Percentiles rank a stretch among this genome's conserved stretches.
These are phyloP conservation scores for Rhipidura dahli DNA, from an alignment of 2,113 vertebrate species.

Conservation along the genomic window DNA sequence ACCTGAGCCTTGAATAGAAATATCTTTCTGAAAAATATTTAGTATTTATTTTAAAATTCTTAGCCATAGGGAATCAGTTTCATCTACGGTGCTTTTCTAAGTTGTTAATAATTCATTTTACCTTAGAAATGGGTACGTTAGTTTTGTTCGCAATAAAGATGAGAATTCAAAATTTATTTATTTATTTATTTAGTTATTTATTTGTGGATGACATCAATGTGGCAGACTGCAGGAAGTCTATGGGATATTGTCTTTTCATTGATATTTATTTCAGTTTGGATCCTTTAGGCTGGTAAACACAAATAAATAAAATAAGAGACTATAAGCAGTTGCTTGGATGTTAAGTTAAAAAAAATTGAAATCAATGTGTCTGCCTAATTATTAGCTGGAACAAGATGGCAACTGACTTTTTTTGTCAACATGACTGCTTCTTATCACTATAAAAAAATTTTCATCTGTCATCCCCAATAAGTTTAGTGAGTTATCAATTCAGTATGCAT, in stretches of 20 bases:
- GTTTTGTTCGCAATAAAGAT: not conserved
- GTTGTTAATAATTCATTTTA: not conserved
- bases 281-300: not conserved
- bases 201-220: not conserved
- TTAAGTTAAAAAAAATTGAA: not conserved
- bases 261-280: not conserved
- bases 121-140: fast-evolving
- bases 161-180: not conserved
- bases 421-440: not conserved
- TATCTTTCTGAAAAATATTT: not conserved
- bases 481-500: not conserved
- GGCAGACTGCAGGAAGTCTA: not conserved
- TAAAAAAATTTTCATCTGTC: not conserved
- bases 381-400: not conserved
- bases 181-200: not conserved
- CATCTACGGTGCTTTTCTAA: not conserved
- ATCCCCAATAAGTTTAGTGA: not conserved
- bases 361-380: not conserved
- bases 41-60: not conserved
- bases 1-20: not conserved
- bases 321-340: not conserved
- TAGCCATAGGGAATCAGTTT: not conserved
- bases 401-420: not conserved
- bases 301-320: not conserved
- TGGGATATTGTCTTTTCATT: not conserved